These are phyloP conservation scores for Hoplostethus mediterraneus DNA, from an alignment of 2,797 vertebrate genomes.

Conservation along the genomic window DNA sequence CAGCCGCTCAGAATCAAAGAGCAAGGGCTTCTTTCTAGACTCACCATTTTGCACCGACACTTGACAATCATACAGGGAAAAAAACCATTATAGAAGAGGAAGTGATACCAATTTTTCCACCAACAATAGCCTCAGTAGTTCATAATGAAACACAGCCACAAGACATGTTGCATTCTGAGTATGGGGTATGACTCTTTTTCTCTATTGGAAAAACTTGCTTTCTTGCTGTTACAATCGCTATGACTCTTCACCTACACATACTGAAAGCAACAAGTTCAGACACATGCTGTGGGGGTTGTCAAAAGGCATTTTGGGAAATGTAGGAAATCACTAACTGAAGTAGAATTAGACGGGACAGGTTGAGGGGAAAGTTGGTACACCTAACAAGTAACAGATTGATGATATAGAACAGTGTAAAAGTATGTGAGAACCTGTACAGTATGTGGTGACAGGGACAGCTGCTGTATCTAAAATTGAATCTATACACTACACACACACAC, in stretches of 20 bases:
- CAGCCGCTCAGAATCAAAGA: no score
- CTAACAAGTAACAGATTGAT: neutral
- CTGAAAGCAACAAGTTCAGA: neutral
- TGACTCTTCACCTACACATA: neutral
- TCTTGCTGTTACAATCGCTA: slow-evolving; percentile 4
- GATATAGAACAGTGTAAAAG: neutral
- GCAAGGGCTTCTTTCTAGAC: no score
- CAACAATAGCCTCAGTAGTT: slow-evolving; percentile 4
- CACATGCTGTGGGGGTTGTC: neutral
- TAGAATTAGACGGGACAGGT: neutral
- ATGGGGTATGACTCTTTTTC: no score
- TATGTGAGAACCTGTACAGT: neutral
- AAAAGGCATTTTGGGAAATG: neutral
- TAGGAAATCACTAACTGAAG: neutral
- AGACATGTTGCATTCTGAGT: no score
- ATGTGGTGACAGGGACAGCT: slow-evolving; percentile 2
- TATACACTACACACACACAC: slow-evolving; percentile 6
- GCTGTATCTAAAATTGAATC: slow-evolving; percentile 6
- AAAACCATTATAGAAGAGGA: no score
- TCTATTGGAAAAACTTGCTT: no score
- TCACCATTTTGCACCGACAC: no score
- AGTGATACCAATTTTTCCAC: no score
- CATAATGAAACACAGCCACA: no score
- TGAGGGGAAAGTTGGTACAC: neutral
- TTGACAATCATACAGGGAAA: no score